Evolutionary conservation across 2,888 invertebrate genomes (phyloP), one percentile per base, ranked within the genome.

Genomic region (Agrochola lota): DNA sequence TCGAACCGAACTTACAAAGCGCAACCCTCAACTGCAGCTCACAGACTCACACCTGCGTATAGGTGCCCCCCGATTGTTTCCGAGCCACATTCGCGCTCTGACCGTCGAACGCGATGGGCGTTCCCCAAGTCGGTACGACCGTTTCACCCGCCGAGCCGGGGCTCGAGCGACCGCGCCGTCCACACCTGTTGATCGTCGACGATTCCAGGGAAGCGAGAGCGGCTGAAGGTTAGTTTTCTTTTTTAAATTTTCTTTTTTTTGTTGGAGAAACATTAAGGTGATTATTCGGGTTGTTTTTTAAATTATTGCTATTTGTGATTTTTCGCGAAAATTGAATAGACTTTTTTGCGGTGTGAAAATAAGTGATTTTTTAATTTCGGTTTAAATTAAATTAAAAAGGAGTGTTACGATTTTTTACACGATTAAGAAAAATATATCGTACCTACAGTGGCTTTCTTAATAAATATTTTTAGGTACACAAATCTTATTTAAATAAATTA

Each of bases 161-260:
- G 91, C 92, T 91, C 90, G 91, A 87, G 88, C 90, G 89, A 81
- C 92, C 92, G 86, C 93, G 93, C 75, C 93, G 94, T 78, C 95
- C 95, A 85, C 95, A 96, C 96, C 95, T 96, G 96, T 96, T 96
- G 95, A 96, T 96, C 88, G 94, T 96, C 87, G 96, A 96, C 94
- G 94, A 96, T 87, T 94, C 96, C 89, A 93, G 95, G 88, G 95
- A 95, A 91, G 90, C 94, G 85, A 94, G 94, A 89, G 91, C 92
- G 63, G 91, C 88, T 72, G 95, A 95, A 96, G 96, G 96, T 96
- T 90, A 94, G 88, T 84, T 76, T 75, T 26, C 7, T 57, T 30
- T 82, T 84, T 40, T 40, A 40, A 40, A 40, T 7, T 49, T 35
- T 20, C 9, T 23, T 35, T 43, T 59, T 63, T 35, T 46, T 17